Percentiles rank a stretch among this genome's conserved stretches.
phyloP scores from a whole-genome alignment of 2,888 invertebrate genomes.

The Drosophila niveifrons region DNA sequence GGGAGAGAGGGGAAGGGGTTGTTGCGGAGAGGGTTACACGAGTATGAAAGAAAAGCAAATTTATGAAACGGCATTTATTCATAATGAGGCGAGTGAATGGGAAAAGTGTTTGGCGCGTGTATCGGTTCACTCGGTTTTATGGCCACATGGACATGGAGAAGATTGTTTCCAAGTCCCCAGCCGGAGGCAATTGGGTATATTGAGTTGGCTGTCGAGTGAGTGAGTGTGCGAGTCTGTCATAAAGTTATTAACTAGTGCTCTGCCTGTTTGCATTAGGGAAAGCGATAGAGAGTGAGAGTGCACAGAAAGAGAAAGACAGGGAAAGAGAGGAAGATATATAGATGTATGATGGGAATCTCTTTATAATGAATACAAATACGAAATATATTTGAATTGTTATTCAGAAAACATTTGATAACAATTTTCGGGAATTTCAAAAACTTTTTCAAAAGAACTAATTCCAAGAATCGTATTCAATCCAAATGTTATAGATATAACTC shows the following conservation, averaged over 20 bases:
- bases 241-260: constrained; percentile 68
- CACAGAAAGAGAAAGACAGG: not conserved
- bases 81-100: constrained; percentile 70
- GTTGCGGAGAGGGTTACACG: constrained; percentile 5
- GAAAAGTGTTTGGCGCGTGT: constrained; percentile 71
- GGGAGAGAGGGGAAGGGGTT: not conserved
- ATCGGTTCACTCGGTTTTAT: constrained; percentile 60
- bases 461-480: too few relatives aligned
- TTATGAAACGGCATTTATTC: constrained; percentile 79
- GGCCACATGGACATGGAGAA: constrained; percentile 39
- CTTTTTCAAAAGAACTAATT: too few relatives aligned
- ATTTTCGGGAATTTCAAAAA: too few relatives aligned
- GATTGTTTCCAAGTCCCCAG: constrained; percentile 32
- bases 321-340: constrained; percentile 5
- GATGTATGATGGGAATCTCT: not conserved
- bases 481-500: too few relatives aligned
- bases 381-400: too few relatives aligned
- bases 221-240: constrained; percentile 42
- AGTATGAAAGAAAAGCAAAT: constrained; percentile 63
- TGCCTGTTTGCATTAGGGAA: constrained; percentile 54
- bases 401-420: too few relatives aligned
- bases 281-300: constrained; percentile 15
- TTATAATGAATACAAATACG: not conserved
- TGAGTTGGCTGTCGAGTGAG: constrained; percentile 14
- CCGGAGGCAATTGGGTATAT: constrained; percentile 52